phyloP scores from a whole-genome alignment of 2,888 invertebrate genomes.

The Folsomia manolachei region DNA sequence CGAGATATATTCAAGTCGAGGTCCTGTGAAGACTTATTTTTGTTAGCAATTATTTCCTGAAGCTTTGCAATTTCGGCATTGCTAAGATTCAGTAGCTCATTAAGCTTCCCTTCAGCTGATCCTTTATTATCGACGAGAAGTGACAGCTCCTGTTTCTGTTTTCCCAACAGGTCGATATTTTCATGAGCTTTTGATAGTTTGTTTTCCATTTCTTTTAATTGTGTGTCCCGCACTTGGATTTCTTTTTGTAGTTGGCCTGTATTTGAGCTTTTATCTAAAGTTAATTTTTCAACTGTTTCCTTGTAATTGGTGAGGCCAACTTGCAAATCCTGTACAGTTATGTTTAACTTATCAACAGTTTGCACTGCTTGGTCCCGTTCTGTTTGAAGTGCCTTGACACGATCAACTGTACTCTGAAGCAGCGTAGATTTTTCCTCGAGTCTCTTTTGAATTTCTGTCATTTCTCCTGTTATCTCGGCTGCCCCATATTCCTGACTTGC shows the following conservation, averaged over 20 bases:
- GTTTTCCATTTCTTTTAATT: neutral
- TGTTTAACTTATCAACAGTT: constrained; percentile 52
- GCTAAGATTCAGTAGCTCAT: constrained; percentile 58
- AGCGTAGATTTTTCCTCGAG: neutral
- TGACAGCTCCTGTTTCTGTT: constrained; percentile 54
- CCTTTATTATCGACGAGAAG: neutral
- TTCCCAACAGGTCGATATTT: constrained; percentile 52
- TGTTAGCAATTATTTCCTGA: constrained; percentile 52
- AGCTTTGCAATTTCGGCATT: constrained; percentile 39
- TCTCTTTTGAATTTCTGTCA: neutral
- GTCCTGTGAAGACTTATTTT: constrained; percentile 53
- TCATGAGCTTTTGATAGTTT: constrained; percentile 18
- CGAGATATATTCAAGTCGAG: constrained; percentile 10
- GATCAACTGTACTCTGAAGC: neutral
- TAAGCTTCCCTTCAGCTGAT: constrained; percentile 52
- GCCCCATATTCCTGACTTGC: neutral
- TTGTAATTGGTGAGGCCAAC: neutral
- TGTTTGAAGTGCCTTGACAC: constrained; percentile 26
- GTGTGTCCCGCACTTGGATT: constrained; percentile 8
- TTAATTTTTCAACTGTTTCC: neutral
- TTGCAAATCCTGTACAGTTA: constrained; percentile 51
- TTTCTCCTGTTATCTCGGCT: neutral
- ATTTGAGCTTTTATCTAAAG: neutral
- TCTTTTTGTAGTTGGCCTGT: constrained; percentile 40
- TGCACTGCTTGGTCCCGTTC: neutral